These are phyloP conservation scores for Heliocidaris tuberculata DNA, from an alignment of 35 echinoderm and acorn worm species.

Conservation along the genomic window DNA sequence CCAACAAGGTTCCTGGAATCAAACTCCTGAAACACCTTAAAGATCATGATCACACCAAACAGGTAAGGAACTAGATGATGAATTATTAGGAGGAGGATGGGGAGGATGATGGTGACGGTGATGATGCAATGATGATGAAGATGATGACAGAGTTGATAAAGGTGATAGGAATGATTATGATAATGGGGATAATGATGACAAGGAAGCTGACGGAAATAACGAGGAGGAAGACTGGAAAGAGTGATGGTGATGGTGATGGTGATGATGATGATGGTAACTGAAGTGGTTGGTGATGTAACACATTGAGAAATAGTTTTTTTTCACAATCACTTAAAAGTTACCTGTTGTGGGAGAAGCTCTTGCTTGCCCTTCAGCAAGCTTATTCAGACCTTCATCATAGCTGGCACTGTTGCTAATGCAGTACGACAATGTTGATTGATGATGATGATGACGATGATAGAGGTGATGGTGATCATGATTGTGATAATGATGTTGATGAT, in stretches of 20 bases:
- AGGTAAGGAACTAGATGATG: constrained; percentile 50
- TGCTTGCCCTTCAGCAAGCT: too few species aligned
- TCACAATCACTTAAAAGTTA: too few species aligned
- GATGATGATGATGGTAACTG: not conserved
- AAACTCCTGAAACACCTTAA: constrained; percentile 62
- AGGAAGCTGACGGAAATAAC: not conserved
- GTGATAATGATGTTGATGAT: not conserved
- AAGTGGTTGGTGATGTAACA: too few species aligned
- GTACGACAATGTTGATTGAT: too few species aligned
- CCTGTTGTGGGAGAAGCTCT: too few species aligned
- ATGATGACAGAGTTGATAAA: not conserved
- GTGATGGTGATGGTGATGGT: not conserved
- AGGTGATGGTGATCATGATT: not conserved
- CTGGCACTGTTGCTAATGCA: too few species aligned
- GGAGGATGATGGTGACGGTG: not conserved
- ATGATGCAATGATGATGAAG: not conserved
- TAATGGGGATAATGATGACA: not conserved
- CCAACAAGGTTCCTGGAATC: constrained; percentile 38
- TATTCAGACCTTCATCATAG: too few species aligned
- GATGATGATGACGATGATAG: not conserved
- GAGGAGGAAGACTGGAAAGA: not conserved
- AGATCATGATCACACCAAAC: constrained; percentile 79
- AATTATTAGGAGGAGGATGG: constrained; percentile 4
- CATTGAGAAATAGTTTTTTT: too few species aligned
- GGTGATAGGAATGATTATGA: not conserved